Base-by-base conservation (phyloP, 2,797 vertebrate genomes). In the Lepidocolaptes lacrymiger region DNA sequence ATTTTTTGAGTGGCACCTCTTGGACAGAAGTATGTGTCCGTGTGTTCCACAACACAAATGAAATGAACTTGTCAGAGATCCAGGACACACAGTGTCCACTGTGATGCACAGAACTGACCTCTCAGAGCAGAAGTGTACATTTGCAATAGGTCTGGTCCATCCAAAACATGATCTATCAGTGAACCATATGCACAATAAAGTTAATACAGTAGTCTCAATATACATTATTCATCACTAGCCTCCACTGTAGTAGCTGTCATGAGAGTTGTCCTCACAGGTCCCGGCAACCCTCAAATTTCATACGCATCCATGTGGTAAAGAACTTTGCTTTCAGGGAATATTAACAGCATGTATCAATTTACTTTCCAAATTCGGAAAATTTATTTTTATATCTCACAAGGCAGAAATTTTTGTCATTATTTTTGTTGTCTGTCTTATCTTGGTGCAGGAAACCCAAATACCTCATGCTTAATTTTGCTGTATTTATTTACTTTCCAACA, bases 11-110 rank as follows among this genome's bases (percentile, higher is more conserved):
- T 51, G 41, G 5, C 10, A 46, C 15, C 6, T 85, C 18, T 21
- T n/a, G 28, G 9, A 12, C 16, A 83, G 68, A 79, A 83, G 78
- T 46, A 56, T 0, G 0, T 28, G 22, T 15, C 37, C 3, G 12
- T 28, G 30, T 73, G n/a, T 14, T 88, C n/a, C n/a, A 64, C 24
- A 58, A 34, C 32, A 62, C 14, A 59, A 80, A 36, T 0, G 4
- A 48, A 74, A 36, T n/a, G 32, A 83, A 28, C 30, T 80, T 36
- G 27, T 51, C 56, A 61, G 18, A 73, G 41, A 80, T 26, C 36
- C 7, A 62, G 61, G 61, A 67, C 59, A 37, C 8, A 15, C 6
- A 21, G 12, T 81, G 13, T 10, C 27, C 23, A 43, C 30, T 39
- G 19, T 23, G 28, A 52, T 28, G 24, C 21, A 75, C 8, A 68